phyloP scores from a whole-genome alignment of 2,888 invertebrate species.

The Phorcus lineatus region DNA sequence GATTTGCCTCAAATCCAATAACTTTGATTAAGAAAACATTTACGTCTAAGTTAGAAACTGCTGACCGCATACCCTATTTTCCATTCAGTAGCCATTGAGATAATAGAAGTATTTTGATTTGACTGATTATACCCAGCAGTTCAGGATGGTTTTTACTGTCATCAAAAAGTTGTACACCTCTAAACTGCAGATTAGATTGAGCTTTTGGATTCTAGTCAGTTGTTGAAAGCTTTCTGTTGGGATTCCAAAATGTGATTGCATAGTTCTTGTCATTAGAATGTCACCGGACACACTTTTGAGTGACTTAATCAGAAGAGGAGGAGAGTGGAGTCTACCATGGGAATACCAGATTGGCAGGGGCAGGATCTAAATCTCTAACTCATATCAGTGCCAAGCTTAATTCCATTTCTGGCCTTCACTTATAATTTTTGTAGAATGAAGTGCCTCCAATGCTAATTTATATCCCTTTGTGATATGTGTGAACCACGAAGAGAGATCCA shows the following conservation, averaged over 20 bases:
- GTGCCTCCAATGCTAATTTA: too few relatives aligned
- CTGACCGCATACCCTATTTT: not conserved
- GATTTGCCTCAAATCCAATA: slow-evolving; percentile 6
- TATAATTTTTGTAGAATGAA: not conserved
- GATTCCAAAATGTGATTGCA: slow-evolving; percentile 11
- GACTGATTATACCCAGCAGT: not conserved
- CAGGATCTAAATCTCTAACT: not conserved
- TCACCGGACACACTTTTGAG: not conserved
- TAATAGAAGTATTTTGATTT: not conserved
- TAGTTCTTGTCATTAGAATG: slow-evolving; percentile 3
- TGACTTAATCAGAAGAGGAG: slow-evolving; percentile 7
- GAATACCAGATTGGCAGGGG: not conserved
- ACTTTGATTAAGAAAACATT: slow-evolving; percentile 19
- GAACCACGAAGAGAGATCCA: too few relatives aligned
- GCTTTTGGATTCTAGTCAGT: not conserved
- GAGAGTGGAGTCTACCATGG: not conserved
- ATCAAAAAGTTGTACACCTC: slow-evolving; percentile 12
- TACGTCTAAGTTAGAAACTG: not conserved
- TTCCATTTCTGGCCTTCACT: not conserved
- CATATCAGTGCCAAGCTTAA: not conserved
- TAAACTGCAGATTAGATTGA: slow-evolving; percentile 12
- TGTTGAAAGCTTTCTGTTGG: not conserved
- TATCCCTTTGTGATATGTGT: too few relatives aligned
- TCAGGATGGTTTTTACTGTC: not conserved
- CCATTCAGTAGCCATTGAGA: not conserved